A percentile compares a stretch with the other conserved stretches of the same genome.
phyloP scores from a whole-genome alignment of 2,888 invertebrate species.

The Aleiodes alternator region DNA sequence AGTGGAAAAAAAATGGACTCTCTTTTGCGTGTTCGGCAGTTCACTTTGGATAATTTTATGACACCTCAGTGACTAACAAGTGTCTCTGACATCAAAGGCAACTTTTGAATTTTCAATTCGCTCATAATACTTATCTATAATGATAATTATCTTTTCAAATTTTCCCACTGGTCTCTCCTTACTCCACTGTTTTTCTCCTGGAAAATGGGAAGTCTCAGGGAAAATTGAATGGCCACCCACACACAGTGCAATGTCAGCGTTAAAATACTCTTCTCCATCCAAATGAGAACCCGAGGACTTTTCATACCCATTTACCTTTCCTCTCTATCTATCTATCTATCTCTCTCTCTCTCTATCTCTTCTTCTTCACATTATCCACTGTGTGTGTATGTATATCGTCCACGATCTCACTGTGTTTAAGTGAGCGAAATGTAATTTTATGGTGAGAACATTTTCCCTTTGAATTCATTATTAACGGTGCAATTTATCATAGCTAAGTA shows the following conservation, averaged over 20 bases:
- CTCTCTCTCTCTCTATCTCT: too few relatives aligned
- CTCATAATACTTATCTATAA: constrained; percentile 15
- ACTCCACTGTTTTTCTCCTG: neutral
- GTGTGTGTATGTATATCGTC: constrained; percentile 10
- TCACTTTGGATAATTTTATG: too few relatives aligned
- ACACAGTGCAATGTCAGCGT: constrained; percentile 18
- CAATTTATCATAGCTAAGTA: constrained; percentile 30
- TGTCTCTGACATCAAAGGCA: too few relatives aligned
- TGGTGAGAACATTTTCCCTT: constrained; percentile 45
- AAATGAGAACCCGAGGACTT: neutral
- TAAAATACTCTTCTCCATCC: neutral
- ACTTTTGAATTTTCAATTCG: too few relatives aligned
- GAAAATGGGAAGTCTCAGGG: neutral
- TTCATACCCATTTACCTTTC: too few relatives aligned
- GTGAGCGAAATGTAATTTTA: constrained; percentile 54
- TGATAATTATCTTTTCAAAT: constrained; percentile 7
- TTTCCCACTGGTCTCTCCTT: too few relatives aligned
- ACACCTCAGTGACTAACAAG: too few relatives aligned
- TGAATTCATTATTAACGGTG: constrained; percentile 44
- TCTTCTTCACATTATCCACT: neutral
- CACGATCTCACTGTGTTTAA: constrained; percentile 38
- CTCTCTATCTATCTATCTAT: too few relatives aligned
- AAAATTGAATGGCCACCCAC: constrained; percentile 13
- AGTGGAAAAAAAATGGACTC: too few relatives aligned
- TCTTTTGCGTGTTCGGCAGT: too few relatives aligned